phyloP scores from a whole-genome alignment of 2,113 vertebrate species.

The Zosterops hypoxanthus region DNA sequence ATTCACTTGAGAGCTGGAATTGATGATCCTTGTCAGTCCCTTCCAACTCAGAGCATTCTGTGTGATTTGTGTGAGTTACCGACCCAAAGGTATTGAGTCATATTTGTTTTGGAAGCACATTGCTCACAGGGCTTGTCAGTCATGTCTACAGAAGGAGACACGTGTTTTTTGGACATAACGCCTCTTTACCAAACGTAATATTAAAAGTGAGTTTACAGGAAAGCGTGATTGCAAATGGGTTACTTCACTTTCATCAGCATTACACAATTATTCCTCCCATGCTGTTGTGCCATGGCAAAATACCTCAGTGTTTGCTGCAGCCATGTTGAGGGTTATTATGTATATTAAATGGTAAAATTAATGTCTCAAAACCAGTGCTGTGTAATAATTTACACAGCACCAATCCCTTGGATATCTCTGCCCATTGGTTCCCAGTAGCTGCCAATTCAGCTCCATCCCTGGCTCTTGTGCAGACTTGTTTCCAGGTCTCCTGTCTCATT shows the following conservation, averaged over 20 bases:
- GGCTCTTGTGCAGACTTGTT: neutral
- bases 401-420: neutral
- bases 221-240: slow-evolving; percentile 3
- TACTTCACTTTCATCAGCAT: slow-evolving; percentile 23
- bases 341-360: neutral
- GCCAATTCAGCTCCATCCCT: neutral
- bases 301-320: neutral
- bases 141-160: neutral
- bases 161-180: neutral
- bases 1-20: neutral
- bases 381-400: neutral
- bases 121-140: neutral
- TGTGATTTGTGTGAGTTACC: neutral
- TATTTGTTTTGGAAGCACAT: slow-evolving; percentile 33
- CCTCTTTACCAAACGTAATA: neutral
- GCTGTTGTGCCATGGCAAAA: neutral
- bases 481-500: neutral
- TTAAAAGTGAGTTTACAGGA: slow-evolving; percentile 34
- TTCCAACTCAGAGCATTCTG: neutral
- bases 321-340: neutral
- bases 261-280: slow-evolving; percentile 12
- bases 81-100: slow-evolving; percentile 47
- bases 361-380: neutral
- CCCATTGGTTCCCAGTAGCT: neutral
- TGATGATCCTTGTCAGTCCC: neutral